Evolutionary conservation across 2,888 invertebrate genomes (phyloP).

Genomic region (Portevinia maculata): DNA sequence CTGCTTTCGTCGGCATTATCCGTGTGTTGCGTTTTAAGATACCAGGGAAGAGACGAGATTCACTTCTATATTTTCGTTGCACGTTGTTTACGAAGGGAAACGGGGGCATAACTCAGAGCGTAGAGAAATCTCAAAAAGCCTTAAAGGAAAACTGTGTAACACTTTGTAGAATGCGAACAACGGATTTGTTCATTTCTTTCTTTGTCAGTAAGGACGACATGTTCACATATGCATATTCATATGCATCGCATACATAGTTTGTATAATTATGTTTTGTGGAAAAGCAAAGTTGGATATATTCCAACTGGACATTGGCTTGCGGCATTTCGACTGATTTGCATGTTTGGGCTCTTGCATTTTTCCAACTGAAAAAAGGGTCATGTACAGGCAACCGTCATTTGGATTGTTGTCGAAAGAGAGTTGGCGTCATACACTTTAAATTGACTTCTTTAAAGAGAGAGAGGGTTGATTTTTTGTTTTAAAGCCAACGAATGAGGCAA

Average conservation of each 20-base stretch:
- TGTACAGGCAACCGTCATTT: conserved; percentile 24
- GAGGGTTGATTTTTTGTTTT: conserved; percentile 4
- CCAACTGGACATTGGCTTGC: conserved; percentile 49
- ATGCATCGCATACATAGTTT: background rate
- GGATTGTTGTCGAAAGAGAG: conserved; percentile 19
- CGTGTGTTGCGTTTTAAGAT: conserved; percentile 55
- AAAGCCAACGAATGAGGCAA: conserved; percentile 10
- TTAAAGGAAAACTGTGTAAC: conserved; percentile 60
- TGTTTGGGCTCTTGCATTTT: conserved; percentile 47
- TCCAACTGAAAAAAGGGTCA: conserved; percentile 25
- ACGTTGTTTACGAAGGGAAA: conserved; percentile 13
- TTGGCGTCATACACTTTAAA: conserved; percentile 51
- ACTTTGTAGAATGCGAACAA: conserved; percentile 48
- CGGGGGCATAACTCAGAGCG: conserved; percentile 28
- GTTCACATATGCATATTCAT: conserved; percentile 17
- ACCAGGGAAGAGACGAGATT: conserved; percentile 9
- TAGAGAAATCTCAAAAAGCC: conserved; percentile 36
- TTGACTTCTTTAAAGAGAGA: conserved; percentile 46
- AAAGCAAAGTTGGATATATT: conserved; percentile 51
- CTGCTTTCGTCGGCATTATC: conserved; percentile 2
- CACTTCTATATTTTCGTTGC: conserved; percentile 23
- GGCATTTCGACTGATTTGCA: conserved; percentile 14
- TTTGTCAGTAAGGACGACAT: conserved; percentile 50
- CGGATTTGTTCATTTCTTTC: conserved; percentile 34
- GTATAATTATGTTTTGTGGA: conserved; percentile 24